Evolutionary conservation across 2,888 invertebrate species (phyloP), one percentile per base, ranked within the genome.

Genomic region (Oasisia sp.): DNA sequence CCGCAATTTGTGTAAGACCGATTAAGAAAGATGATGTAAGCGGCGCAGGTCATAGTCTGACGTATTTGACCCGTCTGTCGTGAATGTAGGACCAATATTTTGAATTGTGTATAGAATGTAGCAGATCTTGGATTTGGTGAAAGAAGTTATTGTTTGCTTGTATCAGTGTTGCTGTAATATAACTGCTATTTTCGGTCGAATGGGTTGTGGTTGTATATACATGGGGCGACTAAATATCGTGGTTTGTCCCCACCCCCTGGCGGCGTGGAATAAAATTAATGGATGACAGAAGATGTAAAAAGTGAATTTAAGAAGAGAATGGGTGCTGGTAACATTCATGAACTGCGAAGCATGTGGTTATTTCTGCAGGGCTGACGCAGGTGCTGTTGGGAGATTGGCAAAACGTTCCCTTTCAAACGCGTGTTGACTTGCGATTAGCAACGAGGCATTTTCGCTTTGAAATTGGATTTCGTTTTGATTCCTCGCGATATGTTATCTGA

Each of bases 401-500:
- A 74, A 74, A n/a, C 27, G 74, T 74, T 74, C 74, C 74, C 74
- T 74, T 74, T 74, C 50, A 74, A 74, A n/a, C 74, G n/a, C n/a
- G 27, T 74, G 27, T 74, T 74, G 74, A 74, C 27, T 27, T 74
- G 74, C n/a, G 74, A 74, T 74, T 74, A 27, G 74, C 74, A 74
- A 27, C 27, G 74, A 27, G 3, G n/a, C 74, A 74, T 74, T 74
- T 74, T 19, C 74, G 14, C 74, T 74, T 74, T 74, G 74, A 74
- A 74, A 74, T 27, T 74, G 74, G 74, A 74, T 74, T 74, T 74
- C 19, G n/a, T 74, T 74, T 74, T 19, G 74, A 27, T 27, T 74
- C 74, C 74, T 74, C 74, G 74, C 74, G 74, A 74, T 74, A 74
- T n/a, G 74, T 74, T 74, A 74, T 74, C 74, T 74, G 74, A 74